A percentile compares a stretch with the other conserved stretches of the same genome.
Conservation (phyloP, 1,140 invertebrate species). For the Aleiodes sp. region DNA sequence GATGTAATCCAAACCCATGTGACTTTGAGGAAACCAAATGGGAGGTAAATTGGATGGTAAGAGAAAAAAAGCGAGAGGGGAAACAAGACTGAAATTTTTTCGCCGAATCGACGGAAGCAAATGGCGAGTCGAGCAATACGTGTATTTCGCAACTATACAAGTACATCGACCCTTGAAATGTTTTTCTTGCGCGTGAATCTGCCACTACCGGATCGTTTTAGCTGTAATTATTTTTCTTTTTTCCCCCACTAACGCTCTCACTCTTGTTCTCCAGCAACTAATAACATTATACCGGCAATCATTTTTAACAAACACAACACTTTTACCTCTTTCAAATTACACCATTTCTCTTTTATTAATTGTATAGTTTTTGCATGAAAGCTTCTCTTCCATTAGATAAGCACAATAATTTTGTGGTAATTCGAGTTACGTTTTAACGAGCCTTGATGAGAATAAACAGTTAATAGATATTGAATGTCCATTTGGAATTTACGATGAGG, state of each 20-base stretch:
- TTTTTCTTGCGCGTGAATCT: constrained; percentile 2
- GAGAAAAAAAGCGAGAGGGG: background rate
- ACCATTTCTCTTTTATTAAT: constrained; percentile 29
- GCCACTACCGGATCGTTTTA: constrained; percentile 11
- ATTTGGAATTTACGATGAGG: no score
- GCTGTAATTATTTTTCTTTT: background rate
- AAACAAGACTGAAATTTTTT: constrained; percentile 13
- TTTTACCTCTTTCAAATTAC: constrained; percentile 26
- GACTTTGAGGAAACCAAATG: constrained; percentile 3
- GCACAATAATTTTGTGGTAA: no score
- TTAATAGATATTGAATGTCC: no score
- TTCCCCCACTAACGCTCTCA: background rate
- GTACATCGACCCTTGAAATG: constrained; percentile 14
- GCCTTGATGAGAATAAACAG: no score
- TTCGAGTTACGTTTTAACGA: no score
- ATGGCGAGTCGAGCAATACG: background rate
- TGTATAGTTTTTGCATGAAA: background rate
- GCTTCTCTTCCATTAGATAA: background rate
- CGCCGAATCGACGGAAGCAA: constrained; percentile 4
- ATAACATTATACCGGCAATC: constrained; percentile 11
- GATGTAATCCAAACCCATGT: constrained; percentile 43
- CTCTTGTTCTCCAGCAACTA: background rate
- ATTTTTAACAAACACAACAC: constrained; percentile 24
- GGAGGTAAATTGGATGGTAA: constrained; percentile 24
- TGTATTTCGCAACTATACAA: constrained; percentile 27